A percentile compares a stretch with the other conserved stretches of the same genome.
Conservation (phyloP, 2,888 invertebrate genomes). For the Unio pictorum region DNA sequence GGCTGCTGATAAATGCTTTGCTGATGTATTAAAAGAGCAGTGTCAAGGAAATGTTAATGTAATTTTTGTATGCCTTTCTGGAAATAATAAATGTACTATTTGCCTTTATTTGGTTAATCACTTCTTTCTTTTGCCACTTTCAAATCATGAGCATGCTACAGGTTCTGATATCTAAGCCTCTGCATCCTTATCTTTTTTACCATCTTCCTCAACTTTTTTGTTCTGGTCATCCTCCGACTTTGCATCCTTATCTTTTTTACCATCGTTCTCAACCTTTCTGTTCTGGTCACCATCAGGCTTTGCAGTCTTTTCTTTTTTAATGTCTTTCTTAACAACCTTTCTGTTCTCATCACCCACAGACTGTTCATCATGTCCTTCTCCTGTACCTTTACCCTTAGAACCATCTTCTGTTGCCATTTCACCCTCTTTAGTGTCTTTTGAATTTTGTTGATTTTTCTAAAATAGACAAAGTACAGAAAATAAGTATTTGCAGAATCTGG, state of each 20-base stretch:
- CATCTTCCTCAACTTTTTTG: neutral
- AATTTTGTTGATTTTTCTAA: neutral
- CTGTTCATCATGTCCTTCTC: neutral
- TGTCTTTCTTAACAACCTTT: neutral
- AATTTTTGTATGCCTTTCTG: no score
- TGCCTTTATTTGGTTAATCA: no score
- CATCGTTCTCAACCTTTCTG: constrained; percentile 5
- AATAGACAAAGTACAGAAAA: no score
- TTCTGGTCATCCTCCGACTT: neutral
- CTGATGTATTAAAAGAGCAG: no score
- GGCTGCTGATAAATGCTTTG: no score
- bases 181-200: constrained; percentile 4
- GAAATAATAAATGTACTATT: no score
- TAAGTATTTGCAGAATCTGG: no score
- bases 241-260: no score
- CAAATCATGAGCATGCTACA: no score
- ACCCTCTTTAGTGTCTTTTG: constrained; percentile 4
- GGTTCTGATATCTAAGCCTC: neutral
- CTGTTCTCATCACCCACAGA: neutral
- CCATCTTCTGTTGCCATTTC: neutral
- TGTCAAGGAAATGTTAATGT: no score
- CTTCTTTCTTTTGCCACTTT: no score
- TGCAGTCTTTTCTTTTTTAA: constrained; percentile 4
- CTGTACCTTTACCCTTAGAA: neutral
- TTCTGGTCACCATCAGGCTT: neutral